Evolutionary conservation across 2,888 invertebrate species (phyloP).

Genomic region (Gerris lacustris): DNA sequence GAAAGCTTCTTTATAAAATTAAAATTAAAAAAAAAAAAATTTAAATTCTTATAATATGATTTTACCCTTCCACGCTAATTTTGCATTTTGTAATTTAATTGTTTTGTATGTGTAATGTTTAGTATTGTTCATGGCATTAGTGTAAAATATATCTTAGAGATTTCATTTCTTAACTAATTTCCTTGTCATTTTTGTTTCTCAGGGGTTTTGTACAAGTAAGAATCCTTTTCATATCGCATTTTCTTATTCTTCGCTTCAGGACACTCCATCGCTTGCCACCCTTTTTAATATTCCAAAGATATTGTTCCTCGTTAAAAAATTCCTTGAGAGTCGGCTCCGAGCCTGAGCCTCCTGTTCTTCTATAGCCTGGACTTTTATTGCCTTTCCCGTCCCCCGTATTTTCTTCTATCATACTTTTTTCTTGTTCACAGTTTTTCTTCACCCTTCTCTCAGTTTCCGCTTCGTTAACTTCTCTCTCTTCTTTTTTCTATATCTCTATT

Average conservation of each 20-base stretch:
- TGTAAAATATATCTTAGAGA: too few species aligned
- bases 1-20: too few species aligned
- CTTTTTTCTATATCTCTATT: neutral
- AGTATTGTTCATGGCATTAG: too few species aligned
- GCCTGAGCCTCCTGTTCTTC: neutral
- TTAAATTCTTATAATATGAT: too few species aligned
- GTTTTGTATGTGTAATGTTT: too few species aligned
- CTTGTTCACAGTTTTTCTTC: neutral
- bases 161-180: too few species aligned
- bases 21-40: too few species aligned
- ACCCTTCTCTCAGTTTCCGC: neutral
- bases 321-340: neutral
- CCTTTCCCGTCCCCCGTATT: neutral
- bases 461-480: neutral
- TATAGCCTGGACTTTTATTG: neutral
- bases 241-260: neutral
- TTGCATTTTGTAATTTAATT: too few species aligned
- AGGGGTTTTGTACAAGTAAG: too few species aligned
- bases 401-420: too few species aligned
- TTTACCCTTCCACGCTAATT: too few species aligned
- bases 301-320: conserved; percentile 5
- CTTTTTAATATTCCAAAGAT: conserved; percentile 5
- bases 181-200: too few species aligned
- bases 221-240: neutral
- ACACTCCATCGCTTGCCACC: neutral